phyloP scores from a whole-genome alignment of 1,140 invertebrate species.

The Homarus americanus region DNA sequence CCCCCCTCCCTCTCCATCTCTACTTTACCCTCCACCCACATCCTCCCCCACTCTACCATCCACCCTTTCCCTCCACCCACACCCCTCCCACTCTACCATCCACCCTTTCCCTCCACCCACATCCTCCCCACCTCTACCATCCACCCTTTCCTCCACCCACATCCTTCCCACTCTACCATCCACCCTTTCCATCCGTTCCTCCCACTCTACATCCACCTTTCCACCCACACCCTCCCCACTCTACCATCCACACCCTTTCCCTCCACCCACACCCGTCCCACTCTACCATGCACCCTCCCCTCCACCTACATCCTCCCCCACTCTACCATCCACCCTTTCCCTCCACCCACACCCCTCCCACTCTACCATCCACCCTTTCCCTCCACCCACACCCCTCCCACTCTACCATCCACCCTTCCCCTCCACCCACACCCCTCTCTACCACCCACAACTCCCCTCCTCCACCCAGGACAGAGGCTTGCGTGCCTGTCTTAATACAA shows the following conservation, averaged over 20 bases:
- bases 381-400: not conserved
- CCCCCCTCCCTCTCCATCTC: too few relatives aligned
- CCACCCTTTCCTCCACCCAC: too few relatives aligned
- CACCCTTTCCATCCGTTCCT: too few relatives aligned
- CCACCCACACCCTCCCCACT: not conserved
- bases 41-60: too few relatives aligned
- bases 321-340: not conserved
- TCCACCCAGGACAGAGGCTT: not conserved
- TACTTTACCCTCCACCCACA: too few relatives aligned
- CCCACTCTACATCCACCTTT: not conserved
- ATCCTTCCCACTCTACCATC: too few relatives aligned
- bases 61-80: too few relatives aligned
- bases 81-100: too few relatives aligned
- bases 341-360: not conserved
- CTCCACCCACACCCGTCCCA: not conserved
- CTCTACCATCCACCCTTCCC: not conserved
- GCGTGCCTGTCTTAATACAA: constrained; percentile 50
- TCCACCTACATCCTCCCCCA: not conserved
- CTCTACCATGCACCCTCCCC: not conserved
- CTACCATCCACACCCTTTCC: not conserved
- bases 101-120: too few relatives aligned
- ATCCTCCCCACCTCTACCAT: too few relatives aligned
- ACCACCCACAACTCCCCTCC: not conserved
- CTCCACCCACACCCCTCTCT: too few relatives aligned
- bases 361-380: not conserved